phyloP scores from a whole-genome alignment of 2,888 invertebrate genomes.

The Lepidocyrtinus sp. region DNA sequence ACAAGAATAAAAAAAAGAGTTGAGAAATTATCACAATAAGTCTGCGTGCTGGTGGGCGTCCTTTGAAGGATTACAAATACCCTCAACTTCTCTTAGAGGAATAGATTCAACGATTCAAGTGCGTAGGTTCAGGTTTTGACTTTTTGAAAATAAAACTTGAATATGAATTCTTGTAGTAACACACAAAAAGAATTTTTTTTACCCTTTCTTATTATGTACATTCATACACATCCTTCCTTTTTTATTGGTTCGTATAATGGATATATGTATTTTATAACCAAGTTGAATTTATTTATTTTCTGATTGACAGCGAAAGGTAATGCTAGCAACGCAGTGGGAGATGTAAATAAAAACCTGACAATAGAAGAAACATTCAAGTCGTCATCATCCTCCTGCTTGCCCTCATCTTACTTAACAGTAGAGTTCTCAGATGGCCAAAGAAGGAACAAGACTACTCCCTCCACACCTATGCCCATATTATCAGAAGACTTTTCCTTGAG shows the following conservation, averaged over 20 bases:
- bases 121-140: too few relatives aligned
- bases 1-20: slow-evolving; percentile 24
- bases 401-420: slow-evolving; percentile 25
- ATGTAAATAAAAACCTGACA: slow-evolving; percentile 68
- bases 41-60: slow-evolving; percentile 65
- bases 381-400: slow-evolving; percentile 41
- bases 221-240: too few relatives aligned
- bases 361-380: slow-evolving; percentile 51
- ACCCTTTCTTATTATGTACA: too few relatives aligned
- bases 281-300: slow-evolving; percentile 56
- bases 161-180: too few relatives aligned
- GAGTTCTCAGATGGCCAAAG: slow-evolving; percentile 28
- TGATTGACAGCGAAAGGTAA: slow-evolving; percentile 70
- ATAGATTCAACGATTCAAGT: too few relatives aligned
- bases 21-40: slow-evolving; percentile 59
- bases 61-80: slow-evolving; percentile 63
- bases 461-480: slow-evolving; percentile 35
- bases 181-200: too few relatives aligned
- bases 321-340: slow-evolving; percentile 66
- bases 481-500: slow-evolving; percentile 42
- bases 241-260: too few relatives aligned
- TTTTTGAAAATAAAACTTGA: too few relatives aligned
- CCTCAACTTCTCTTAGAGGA: slow-evolving; percentile 44
- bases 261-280: too few relatives aligned
- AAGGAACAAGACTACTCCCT: slow-evolving; percentile 47